Percentiles rank a stretch among this genome's conserved stretches.
These are phyloP conservation scores for Koerneria pararmatus DNA, from an alignment of 2,888 invertebrate genomes.

Conservation along the genomic window DNA sequence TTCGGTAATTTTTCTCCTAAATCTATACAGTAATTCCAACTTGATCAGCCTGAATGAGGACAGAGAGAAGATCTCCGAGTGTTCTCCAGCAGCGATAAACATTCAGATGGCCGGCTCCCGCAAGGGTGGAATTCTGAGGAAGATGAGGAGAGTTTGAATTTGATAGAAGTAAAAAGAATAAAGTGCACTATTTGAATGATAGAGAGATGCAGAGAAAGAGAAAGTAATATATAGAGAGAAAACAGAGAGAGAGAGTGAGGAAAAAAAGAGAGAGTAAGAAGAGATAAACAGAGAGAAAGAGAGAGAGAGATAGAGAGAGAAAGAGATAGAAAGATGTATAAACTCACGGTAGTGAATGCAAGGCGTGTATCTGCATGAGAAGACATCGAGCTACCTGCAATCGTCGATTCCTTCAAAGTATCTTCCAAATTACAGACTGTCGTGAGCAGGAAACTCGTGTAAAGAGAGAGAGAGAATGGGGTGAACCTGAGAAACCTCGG, in stretches of 20 bases:
- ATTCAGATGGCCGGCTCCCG: slow-evolving; percentile 3
- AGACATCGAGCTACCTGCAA: slow-evolving; percentile 4
- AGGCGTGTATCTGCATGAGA: slow-evolving; percentile 25
- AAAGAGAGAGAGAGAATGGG: no score
- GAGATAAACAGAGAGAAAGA: no score
- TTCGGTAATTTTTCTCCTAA: no score
- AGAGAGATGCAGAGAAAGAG: background rate
- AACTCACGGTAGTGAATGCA: slow-evolving; percentile 13
- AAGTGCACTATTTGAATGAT: background rate
- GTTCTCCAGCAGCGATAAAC: slow-evolving; percentile 32
- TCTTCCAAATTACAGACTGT: no score
- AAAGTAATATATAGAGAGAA: background rate
- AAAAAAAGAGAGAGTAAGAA: slow-evolving; percentile 2
- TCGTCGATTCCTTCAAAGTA: no score
- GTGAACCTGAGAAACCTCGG: no score
- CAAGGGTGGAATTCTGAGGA: no score
- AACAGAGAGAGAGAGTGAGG: background rate
- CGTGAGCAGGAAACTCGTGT: no score
- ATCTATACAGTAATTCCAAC: no score
- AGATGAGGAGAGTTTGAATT: no score
- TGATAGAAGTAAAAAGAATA: background rate
- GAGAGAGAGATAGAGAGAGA: background rate
- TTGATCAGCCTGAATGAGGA: slow-evolving; percentile 31
- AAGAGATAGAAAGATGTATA: background rate
- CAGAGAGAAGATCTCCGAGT: slow-evolving; percentile 45